A percentile compares a stretch with the other conserved stretches of the same genome.
Conservation (phyloP, 92 coral and sea anemone species). For the Diadumene lineata region DNA sequence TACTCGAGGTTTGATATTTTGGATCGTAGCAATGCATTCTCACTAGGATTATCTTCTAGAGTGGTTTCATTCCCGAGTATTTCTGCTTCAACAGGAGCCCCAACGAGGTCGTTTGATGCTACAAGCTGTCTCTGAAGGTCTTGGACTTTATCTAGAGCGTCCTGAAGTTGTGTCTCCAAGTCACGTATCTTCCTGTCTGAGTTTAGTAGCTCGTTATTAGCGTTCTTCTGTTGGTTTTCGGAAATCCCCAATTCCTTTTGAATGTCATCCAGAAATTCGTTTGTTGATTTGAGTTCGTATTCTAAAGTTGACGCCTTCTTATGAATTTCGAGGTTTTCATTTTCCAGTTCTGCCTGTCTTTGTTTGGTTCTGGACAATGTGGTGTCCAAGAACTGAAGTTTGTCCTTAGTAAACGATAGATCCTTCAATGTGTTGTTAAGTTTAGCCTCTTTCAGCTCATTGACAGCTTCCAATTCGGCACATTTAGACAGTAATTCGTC, state of each 20-base stretch:
- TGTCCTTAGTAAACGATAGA: conserved; percentile 51
- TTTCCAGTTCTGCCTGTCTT: conserved; percentile 66
- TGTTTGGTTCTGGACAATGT: conserved; percentile 52
- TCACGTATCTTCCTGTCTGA: conserved; percentile 66
- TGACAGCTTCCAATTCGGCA: conserved; percentile 70
- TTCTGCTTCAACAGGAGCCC: conserved; percentile 28
- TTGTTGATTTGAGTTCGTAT: conserved; percentile 55
- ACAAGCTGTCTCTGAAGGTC: conserved; percentile 55
- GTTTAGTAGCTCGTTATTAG: conserved; percentile 59
- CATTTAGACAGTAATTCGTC: conserved; percentile 47
- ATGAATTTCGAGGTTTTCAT: conserved; percentile 62
- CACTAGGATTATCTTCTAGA: conserved; percentile 30
- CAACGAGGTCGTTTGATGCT: conserved; percentile 40
- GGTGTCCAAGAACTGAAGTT: conserved; percentile 54
- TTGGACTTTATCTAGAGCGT: conserved; percentile 56
- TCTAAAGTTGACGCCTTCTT: conserved; percentile 66
- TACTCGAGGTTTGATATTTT: conserved; percentile 50
- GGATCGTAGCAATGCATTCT: conserved; percentile 32
- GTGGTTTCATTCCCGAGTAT: conserved; percentile 31
- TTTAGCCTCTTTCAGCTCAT: conserved; percentile 63
- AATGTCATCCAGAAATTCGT: conserved; percentile 43
- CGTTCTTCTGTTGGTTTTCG: conserved; percentile 50
- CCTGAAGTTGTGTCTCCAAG: conserved; percentile 59
- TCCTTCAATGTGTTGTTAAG: conserved; percentile 64
- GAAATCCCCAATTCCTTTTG: conserved; percentile 33